Base-by-base conservation (phyloP, 2,888 invertebrate genomes). In the Ceraclea dissimilis region DNA sequence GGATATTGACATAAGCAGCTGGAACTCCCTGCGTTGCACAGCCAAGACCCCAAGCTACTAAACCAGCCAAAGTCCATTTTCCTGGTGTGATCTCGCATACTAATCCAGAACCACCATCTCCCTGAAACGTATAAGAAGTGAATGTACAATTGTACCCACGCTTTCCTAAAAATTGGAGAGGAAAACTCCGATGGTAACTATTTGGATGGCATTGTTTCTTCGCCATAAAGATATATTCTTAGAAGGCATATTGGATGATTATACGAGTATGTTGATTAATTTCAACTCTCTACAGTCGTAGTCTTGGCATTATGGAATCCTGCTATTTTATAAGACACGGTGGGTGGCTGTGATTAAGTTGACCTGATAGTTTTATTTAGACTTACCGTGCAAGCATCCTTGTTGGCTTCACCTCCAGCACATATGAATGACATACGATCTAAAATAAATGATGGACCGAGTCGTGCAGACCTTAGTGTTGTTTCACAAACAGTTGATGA, bases 321-420 rank as follows among this genome's bases (percentile, higher is more conserved):
- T n/a, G n/a, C n/a, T n/a, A n/a, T n/a, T n/a, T n/a, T n/a, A n/a
- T n/a, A n/a, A n/a, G n/a, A n/a, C n/a, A n/a, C n/a, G n/a, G n/a
- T n/a, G n/a, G n/a, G n/a, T n/a, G n/a, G n/a, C n/a, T n/a, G n/a
- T n/a, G n/a, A n/a, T n/a, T n/a, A n/a, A n/a, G n/a, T n/a, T n/a
- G n/a, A n/a, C n/a, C n/a, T n/a, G n/a, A n/a, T n/a, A n/a, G n/a
- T n/a, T n/a, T n/a, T n/a, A n/a, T n/a, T n/a, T n/a, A n/a, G 49
- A 68, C 78, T 76, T 73, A 87, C 88, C 50, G 86, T 87, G 71
- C 90, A 90, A 22, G 90, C 82, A 68, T 90, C 90, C 66, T 85
- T 88, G 58, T 83, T 85, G 2, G 76, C 70, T 67, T 88, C 86
- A 0, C 89, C 90, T 1, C 90, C 90, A 34, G 90, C 90, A 65